Base-by-base conservation (phyloP, 1,140 invertebrate genomes). In the Drosophila pandora region DNA sequence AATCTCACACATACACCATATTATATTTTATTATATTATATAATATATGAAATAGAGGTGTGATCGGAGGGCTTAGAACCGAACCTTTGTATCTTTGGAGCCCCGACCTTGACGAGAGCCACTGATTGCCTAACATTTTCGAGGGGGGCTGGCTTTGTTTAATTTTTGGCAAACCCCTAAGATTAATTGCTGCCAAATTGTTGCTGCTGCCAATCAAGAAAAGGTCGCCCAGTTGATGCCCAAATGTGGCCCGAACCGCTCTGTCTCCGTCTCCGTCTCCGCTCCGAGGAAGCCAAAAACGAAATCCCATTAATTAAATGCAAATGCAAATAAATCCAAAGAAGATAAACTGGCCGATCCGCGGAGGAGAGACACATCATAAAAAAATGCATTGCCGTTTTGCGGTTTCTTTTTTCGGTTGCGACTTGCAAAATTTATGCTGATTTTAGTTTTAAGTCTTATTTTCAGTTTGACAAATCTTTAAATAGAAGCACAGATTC, bases 181-280 rank as follows among this genome's bases (percentile, higher is more conserved):
- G 77, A 87, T 85, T 85, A 85, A 85, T 85, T 80, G 81, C 81
- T 85, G 82, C 73, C 82, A 77, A 69, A 48, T 59, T 63, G 59
- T 83, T 59, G 77, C 79, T 85, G 76, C 81, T 85, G 81, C 81
- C 81, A 85, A 85, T 85, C 82, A 85, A 71, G 85, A 85, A 85
- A 85, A 85, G 81, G 82, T 85, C 82, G 81, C 60, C 81, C 63
- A 80, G 76, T 85, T 85, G 81, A 80, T 85, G 77, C 69, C 81
- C 81, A 84, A 75, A 79, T 77, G 70, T 84, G 65, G 80, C 49
- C 45, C 49, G 32, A 23, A 22, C 13, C 32, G 17, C 17, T 17
- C 17, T 1, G 17, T 17, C 17, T 17, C 17, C 17, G 17, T 17
- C 2, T 12, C 12, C 22, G 48, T 13, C 25, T 50, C 13, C 13